These are phyloP conservation scores for Mesorhabditis spiculigera DNA, from an alignment of 2,888 invertebrate species.

Conservation along the genomic window DNA sequence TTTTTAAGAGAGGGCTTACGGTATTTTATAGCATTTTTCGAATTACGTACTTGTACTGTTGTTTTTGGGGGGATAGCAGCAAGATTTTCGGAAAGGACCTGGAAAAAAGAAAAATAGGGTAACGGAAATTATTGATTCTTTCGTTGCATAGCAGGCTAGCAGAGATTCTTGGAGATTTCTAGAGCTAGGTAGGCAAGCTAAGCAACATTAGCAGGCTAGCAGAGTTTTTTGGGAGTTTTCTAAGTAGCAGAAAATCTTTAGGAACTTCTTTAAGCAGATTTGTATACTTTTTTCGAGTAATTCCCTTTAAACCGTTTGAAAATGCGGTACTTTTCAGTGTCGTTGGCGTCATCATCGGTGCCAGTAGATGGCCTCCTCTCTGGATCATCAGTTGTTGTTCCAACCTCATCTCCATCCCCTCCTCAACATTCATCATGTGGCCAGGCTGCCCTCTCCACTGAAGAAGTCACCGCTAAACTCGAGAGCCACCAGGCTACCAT, in stretches of 20 bases:
- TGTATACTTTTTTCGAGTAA: too few species aligned
- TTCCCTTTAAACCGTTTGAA: too few species aligned
- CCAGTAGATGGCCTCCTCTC: constrained; percentile 8
- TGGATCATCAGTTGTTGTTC: constrained; percentile 9
- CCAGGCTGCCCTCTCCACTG: constrained; percentile 36
- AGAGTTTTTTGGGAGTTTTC: too few species aligned
- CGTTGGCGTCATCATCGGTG: constrained; percentile 30
- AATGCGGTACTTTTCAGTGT: constrained; percentile 16
- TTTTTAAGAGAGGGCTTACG: too few species aligned
- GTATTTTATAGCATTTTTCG: too few species aligned
- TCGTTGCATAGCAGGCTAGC: too few species aligned
- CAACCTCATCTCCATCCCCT: constrained; percentile 15
- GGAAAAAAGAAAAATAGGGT: neutral
- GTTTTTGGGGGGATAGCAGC: neutral
- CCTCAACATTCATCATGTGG: constrained; percentile 23
- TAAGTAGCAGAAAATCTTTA: too few species aligned
- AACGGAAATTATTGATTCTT: too few species aligned
- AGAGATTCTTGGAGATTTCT: too few species aligned
- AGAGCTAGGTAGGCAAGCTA: too few species aligned
- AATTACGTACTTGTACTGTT: neutral
- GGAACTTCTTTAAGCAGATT: too few species aligned
- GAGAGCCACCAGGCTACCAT: constrained; percentile 36
- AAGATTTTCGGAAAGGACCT: neutral
- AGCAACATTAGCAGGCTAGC: too few species aligned
- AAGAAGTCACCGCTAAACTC: constrained; percentile 40